Base-by-base conservation (phyloP, 2,797 vertebrate genomes). In the Mormyrus proboscirostris region DNA sequence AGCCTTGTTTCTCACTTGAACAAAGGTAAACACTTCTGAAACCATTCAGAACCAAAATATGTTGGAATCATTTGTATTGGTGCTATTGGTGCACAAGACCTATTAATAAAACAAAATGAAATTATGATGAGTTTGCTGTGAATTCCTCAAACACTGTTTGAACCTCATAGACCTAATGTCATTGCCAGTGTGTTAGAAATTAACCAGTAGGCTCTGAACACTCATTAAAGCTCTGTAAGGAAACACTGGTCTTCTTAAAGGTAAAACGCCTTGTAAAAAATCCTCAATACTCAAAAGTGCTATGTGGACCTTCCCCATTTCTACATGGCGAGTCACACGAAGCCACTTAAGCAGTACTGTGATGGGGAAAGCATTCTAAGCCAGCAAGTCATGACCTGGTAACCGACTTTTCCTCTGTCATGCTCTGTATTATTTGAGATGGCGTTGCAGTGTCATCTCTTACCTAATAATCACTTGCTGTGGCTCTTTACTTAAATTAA, bases 321-420 rank as follows among this genome's bases (percentile, higher is more conserved):
- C 92, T 95, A 95, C 95, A 93, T 96, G 95, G 91, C 94, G 88
- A 93, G 96, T 96, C 96, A 96, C 94, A 94, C 93, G 93, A 93
- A 94, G 94, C 93, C 93, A 94, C 94, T 94, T 93, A 86, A 93
- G 95, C 94, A 94, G 94, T 93, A 94, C 94, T 95, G 94, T 93
- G 95, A 95, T 92, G 93, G 93, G 93, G 90, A 88, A 94, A 94
- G 94, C 93, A 93, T 93, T 94, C 93, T 95, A 95, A 96, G 95
- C 95, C 95, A 95, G 95, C 94, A 95, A 95, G 94, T 95, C 94
- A 93, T 95, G 96, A 92, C 96, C 96, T 95, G 96, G 95, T 97
- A 95, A 96, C 96, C 96, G 95, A 97, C 94, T 96, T 97, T 96
- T 93, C 93, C 82, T 41, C 88, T 90, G 92, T 93, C 93, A 93